Evolutionary conservation across 2,113 vertebrate genomes (phyloP), one percentile per base, ranked within the genome.

Genomic region (Nothoprocta perdicaria): DNA sequence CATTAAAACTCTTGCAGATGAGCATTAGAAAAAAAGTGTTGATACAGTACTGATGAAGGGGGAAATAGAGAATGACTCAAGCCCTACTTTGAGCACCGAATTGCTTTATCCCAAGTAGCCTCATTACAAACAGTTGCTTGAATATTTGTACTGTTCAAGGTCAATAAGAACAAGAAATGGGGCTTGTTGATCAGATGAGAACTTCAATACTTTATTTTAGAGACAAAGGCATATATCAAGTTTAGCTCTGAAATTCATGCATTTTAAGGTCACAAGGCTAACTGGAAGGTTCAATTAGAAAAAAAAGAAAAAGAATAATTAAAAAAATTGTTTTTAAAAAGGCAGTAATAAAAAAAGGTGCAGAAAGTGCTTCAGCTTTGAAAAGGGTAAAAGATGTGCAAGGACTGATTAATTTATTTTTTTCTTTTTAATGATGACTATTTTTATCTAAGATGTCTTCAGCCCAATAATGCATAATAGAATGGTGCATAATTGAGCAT

Each of bases 401-500:
- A 89, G 31, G 67, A 67, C 17, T 38, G 6, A 57, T 63, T 45
- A 74, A 71, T 46, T 24, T 6, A n/a, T 72, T 94, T 78, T 67
- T 9, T 2, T 31, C 40, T 40, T 63, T 63, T 63, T 63, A 63
- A 86, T 40, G 1, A 31, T 77, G 12, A 12, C n/a, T 90, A 16
- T 63, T 94, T 94, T 90, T 85, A 74, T n/a, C 9, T 3, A 40
- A 69, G 71, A 7, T 60, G 43, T 55, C 87, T 95, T 87, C 41
- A 74, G 46, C 14, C 24, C n/a, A 43, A 8, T 76, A 79, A 67
- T 76, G 33, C 45, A 13, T 77, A 88, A 33, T 9, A 78, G 45
- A 57, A 83, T 52, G 60, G n/a, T 40, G 52, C 27, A 27, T 82
- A 85, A 74, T 80, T 0, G 3, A 85, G 60, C 63, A 52, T 38